Evolutionary conservation across 2,888 invertebrate genomes (phyloP), one percentile per base, ranked within the genome.

Genomic region (Thysanoteuthis rhombus): DNA sequence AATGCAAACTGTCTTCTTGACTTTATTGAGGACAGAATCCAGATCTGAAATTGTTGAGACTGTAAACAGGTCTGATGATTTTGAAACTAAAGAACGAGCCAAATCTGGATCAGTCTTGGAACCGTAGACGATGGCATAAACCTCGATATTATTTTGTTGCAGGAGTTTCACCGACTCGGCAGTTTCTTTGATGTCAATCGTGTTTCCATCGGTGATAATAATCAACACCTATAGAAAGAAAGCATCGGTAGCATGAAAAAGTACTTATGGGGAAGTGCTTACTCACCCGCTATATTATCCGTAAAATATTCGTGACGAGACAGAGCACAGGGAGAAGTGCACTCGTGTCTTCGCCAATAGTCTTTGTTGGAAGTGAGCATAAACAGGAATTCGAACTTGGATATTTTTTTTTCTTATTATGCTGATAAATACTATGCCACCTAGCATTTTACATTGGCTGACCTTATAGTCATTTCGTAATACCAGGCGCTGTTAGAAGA

Each of bases 121-220:
- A 75, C 75, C 75, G n/a, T 36, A 75, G 0, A n/a, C 75, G 36
- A 75, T 75, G 10, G n/a, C 75, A 75, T 75, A 75, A n/a, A 75
- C 36, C 75, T 75, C 12, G 75, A 75, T 10, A 12, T 75, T n/a
- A n/a, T 12, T 75, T 36, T 75, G n/a, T n/a, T 5, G 95, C 93
- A 12, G 90, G 36, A 90, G 94, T 93, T 2, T 95, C 95, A 90
- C 95, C 94, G 16, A 39, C 90, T 32, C 75, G 12, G 94, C 94
- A 1, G 95, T 95, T 36, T 91, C 93, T 8, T 93, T 89, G 38
- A 94, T 90, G 39, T 94, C 94, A 38, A 93, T 89, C 0, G 95
- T 95, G 38, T 94, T 94, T 36, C 95, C 95, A 90, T 95, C 95
- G 3, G 95, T 95, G 89, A 95, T 75, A 12, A 95, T 94, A 47